Evolutionary conservation across 2,888 invertebrate species (phyloP), one percentile per base, ranked within the genome.

Genomic region (Campopleginae sp.): DNA sequence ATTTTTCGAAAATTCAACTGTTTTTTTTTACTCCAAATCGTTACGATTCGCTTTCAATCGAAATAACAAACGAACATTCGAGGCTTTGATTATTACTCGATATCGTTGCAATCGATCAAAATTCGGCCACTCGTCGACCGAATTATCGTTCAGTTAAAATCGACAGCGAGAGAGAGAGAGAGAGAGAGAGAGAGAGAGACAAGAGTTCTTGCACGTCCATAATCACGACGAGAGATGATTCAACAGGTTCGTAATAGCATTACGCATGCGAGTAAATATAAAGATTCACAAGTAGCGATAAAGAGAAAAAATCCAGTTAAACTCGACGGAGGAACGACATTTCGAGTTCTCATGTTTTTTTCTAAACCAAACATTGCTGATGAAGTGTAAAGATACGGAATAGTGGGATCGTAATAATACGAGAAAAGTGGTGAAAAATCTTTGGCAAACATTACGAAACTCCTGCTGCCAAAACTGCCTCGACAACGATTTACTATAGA

Each of bases 251-350:
- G 72, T 42, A 72, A 72, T 54, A 19, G 54, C 54, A 38, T 72
- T 72, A 72, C 51, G 72, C 54, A 54, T 51, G n/a, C n/a, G 70
- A 46, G 72, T 54, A 72, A 54, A 72, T 72, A 72, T 72, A 72
- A 38, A 72, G 33, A 72, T 54, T 54, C 10, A n/a, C 38, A 23
- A 54, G 19, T 58, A 5, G 54, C 42, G 72, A 31, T 42, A 54
- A 51, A 51, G 23, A 19, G 14, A 31, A 31, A 48, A 51, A 33
- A 71, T 46, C 7, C 46, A 31, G 46, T 54, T 10, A 27, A 46
- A 68, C 42, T 27, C 17, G 27, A 23, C 42, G 14, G 7, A 27
- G 2, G 27, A 17, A 66, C 19, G 33, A 23, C 42, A 66, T 23
- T 17, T 17, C 8, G 4, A 46, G 8, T 46, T 17, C 27, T 44